phyloP scores from a whole-genome alignment of 2,113 vertebrate genomes.

The Oryzias woworae region DNA sequence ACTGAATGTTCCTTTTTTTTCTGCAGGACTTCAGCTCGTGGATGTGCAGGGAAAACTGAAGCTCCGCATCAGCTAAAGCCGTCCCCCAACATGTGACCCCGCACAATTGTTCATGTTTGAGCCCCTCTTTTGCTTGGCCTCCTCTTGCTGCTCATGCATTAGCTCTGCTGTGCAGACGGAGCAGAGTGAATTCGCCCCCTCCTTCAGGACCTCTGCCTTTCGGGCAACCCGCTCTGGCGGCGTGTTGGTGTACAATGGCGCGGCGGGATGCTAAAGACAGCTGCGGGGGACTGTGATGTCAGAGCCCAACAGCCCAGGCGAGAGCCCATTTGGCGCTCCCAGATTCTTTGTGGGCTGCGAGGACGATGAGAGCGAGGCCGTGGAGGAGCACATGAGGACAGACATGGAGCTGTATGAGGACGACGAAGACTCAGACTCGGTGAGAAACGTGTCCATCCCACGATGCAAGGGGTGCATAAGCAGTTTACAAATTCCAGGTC shows the following conservation, averaged over 20 bases:
- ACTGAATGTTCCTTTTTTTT: too few species aligned
- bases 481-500: too few species aligned
- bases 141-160: neutral
- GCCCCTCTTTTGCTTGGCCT: neutral
- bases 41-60: too few species aligned
- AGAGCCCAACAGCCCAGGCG: conserved; percentile 87
- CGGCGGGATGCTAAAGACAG: conserved; percentile 82
- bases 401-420: conserved; percentile 90
- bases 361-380: conserved; percentile 89
- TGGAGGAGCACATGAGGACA: conserved; percentile 88
- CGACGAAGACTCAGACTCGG: conserved; percentile 87
- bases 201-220: conserved; percentile 22
- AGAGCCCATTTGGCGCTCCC: conserved; percentile 85
- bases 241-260: conserved; percentile 71
- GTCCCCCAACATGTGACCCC: neutral
- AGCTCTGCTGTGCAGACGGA: conserved; percentile 11
- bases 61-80: too few species aligned
- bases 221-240: conserved; percentile 30
- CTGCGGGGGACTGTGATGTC: conserved; percentile 88
- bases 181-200: conserved; percentile 21
- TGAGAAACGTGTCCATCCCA: conserved; percentile 28
- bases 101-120: neutral
- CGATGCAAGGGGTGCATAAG: too few species aligned
- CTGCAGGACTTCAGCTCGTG: too few species aligned
- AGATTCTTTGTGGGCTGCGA: conserved; percentile 97